These are phyloP conservation scores for Micrasema longulum DNA, from an alignment of 1,140 invertebrate species.

Conservation along the genomic window DNA sequence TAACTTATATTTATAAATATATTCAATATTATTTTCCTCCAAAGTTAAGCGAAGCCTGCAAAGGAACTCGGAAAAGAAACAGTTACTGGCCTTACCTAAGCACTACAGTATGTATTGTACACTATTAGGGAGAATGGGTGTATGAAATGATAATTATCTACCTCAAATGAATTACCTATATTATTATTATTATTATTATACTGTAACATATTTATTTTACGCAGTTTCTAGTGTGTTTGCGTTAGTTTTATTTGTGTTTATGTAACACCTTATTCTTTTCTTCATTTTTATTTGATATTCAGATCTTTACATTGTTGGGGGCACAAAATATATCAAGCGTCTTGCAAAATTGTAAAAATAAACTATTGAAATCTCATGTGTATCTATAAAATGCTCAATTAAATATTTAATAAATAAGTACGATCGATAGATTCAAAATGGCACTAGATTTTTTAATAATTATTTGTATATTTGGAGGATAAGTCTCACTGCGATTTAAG, in stretches of 20 bases:
- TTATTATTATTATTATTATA: constrained; percentile 47
- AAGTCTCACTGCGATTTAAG: constrained; percentile 28
- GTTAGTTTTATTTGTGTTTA: constrained; percentile 2
- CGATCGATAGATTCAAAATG: constrained; percentile 44
- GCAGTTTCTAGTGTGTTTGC: constrained; percentile 28
- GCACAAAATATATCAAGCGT: constrained; percentile 14
- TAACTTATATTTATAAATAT: too few species aligned
- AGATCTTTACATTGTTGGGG: constrained; percentile 33
- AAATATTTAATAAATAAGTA: constrained; percentile 46
- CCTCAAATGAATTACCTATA: constrained; percentile 54
- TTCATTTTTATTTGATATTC: constrained; percentile 17
- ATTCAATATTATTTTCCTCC: too few species aligned
- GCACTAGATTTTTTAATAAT: constrained; percentile 48
- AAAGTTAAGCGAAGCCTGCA: too few species aligned
- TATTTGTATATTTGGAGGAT: constrained; percentile 27
- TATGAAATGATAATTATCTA: constrained; percentile 50
- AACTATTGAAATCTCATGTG: constrained; percentile 33
- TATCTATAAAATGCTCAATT: constrained; percentile 54
- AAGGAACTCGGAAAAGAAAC: too few species aligned
- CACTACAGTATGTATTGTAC: background rate
- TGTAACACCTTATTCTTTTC: background rate
- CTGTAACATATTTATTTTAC: constrained; percentile 47
- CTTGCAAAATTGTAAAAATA: constrained; percentile 11
- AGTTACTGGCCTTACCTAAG: too few species aligned
- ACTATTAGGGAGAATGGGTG: constrained; percentile 4